phyloP scores from a whole-genome alignment of 2,113 vertebrate species.

The Ondatra zibethicus region DNA sequence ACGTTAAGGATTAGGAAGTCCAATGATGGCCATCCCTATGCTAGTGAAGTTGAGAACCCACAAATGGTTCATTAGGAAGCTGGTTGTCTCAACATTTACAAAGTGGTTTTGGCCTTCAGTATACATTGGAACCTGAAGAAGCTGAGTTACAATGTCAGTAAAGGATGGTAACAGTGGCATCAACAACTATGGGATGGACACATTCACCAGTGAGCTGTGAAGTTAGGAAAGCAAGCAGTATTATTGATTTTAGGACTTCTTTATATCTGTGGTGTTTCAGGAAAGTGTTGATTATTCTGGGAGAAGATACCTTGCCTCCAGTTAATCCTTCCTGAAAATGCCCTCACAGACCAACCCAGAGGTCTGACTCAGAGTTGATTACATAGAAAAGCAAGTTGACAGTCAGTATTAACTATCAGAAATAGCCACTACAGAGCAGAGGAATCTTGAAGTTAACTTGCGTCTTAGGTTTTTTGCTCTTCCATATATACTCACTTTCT shows the following conservation, averaged over 20 bases:
- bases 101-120: too few relatives aligned
- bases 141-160: neutral
- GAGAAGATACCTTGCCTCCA: too few relatives aligned
- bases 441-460: neutral
- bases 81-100: neutral
- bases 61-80: neutral
- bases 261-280: neutral
- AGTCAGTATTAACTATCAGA: neutral
- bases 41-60: neutral
- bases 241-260: too few relatives aligned
- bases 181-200: too few relatives aligned
- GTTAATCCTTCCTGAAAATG: neutral
- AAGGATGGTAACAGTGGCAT: neutral
- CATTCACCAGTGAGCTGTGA: too few relatives aligned
- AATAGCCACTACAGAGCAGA: neutral
- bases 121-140: too few relatives aligned
- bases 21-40: neutral
- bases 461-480: neutral
- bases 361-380: neutral
- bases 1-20: neutral
- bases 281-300: neutral
- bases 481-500: neutral
- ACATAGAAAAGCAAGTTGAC: neutral
- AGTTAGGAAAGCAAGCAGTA: neutral
- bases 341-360: neutral